Evolutionary conservation across 2,113 vertebrate genomes (phyloP).

Genomic region (Heptranchias perlo): DNA sequence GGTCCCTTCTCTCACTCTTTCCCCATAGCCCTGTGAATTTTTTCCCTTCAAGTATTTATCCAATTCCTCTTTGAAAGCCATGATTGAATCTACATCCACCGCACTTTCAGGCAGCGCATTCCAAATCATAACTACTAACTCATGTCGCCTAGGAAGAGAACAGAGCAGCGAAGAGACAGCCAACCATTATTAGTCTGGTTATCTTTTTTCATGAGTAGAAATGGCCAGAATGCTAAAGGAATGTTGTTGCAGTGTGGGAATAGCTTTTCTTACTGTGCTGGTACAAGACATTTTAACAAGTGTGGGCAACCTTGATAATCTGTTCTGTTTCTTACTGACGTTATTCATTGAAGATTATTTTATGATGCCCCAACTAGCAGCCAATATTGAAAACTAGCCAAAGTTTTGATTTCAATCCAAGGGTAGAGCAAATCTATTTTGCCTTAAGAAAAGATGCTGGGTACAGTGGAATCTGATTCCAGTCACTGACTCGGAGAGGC

Average conservation of each 20-base stretch:
- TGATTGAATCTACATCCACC: too few relatives aligned
- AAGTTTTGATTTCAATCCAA: neutral
- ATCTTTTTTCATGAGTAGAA: neutral
- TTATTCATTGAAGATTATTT: neutral
- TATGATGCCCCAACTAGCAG: neutral
- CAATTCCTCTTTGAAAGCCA: too few relatives aligned
- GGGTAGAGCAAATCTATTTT: neutral
- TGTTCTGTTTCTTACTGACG: neutral
- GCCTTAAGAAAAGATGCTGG: neutral
- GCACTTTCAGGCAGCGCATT: too few relatives aligned
- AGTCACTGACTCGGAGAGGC: neutral
- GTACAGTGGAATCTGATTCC: neutral
- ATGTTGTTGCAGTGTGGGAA: neutral
- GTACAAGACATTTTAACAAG: neutral
- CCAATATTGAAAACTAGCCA: neutral
- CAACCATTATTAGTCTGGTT: neutral
- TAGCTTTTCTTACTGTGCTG: neutral
- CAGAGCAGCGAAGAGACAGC: neutral
- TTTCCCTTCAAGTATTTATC: too few relatives aligned
- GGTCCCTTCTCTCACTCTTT: too few relatives aligned
- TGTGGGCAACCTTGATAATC: neutral
- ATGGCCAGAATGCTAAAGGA: neutral
- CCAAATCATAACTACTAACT: too few relatives aligned
- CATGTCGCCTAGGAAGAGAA: neutral
- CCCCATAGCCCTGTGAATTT: too few relatives aligned